Percentiles rank a stretch among this genome's conserved stretches.
Evolutionary conservation across 2,113 vertebrate species (phyloP).

Genomic region (Colinus virginianus): DNA sequence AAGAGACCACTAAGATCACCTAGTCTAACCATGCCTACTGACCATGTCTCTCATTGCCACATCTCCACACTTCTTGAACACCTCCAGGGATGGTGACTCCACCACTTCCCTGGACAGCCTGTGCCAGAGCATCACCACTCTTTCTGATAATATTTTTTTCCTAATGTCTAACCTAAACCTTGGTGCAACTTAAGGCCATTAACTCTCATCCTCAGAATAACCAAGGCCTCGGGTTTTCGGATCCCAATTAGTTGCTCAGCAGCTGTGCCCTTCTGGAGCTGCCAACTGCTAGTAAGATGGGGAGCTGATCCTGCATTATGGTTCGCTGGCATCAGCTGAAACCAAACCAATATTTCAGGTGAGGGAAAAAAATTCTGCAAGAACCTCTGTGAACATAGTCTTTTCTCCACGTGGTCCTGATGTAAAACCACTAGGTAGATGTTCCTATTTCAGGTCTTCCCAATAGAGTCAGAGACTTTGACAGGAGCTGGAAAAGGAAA

Average conservation of each 20-base stretch:
- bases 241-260: slow-evolving; percentile 65
- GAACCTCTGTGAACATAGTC: background rate
- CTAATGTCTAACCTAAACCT: too few species aligned
- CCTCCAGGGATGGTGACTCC: too few species aligned
- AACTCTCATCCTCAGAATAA: background rate
- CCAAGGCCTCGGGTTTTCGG: slow-evolving; percentile 39
- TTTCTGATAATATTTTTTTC: too few species aligned
- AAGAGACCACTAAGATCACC: too few species aligned
- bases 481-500: background rate
- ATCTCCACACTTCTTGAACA: too few species aligned
- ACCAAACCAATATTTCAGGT: background rate
- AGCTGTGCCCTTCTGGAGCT: slow-evolving; percentile 64
- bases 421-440: rapidly evolving
- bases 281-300: background rate
- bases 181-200: too few species aligned
- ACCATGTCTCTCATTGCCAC: too few species aligned
- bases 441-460: background rate
- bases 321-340: slow-evolving; percentile 25
- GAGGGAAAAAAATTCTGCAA: background rate
- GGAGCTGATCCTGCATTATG: background rate
- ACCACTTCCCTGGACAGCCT: too few species aligned
- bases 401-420: background rate
- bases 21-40: too few species aligned
- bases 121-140: too few species aligned
- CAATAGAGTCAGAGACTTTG: background rate